Base-by-base conservation (phyloP, 2,797 vertebrate species). In the Otolemur crassicaudatus region DNA sequence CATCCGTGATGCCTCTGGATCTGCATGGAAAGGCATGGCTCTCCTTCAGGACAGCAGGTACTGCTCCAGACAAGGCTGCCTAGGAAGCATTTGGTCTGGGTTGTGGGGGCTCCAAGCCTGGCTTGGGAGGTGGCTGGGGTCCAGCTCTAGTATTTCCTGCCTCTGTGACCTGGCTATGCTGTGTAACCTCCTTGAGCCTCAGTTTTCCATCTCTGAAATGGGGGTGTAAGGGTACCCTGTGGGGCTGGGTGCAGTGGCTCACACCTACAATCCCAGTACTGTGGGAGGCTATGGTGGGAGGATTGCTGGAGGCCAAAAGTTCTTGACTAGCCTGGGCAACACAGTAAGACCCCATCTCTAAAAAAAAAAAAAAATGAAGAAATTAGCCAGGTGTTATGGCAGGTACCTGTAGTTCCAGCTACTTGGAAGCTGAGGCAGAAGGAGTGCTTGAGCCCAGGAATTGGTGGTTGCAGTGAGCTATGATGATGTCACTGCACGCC, bases 21-120 rank as follows among this genome's bases (percentile, higher is more conserved):
- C 2, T 5, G 1, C 0, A 0, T 49, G 34, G n/a, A 22, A 27
- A 14, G 20, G 40, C 1, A 2, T 7, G 3, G 5, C 31, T 12
- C 63, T 43, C 46, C 27, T 40, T 23, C 3, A 27, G 65, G 14
- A 27, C 14, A 3, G 72, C 9, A 58, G 69, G 16, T 43, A 29
- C 82, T 81, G 22, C 86, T 56, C 63, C 11, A 19, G 34, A n/a
- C 60, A 60, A 31, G 46, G 56, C 63, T 0, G 0, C 29, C 46
- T 2, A 37, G 92, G 46, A 65, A 0, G 13, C 60, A 7, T 77
- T 14, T 43, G 14, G 82, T 46, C 89, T 75, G 34, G 53, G 29
- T 16, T 13, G 37, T 29, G 23, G 49, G 46, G 43, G 43, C 76
- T 13, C 56, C 1, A 1, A 63, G 76, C 53, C 76, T 53, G 73